A percentile compares a stretch with the other conserved stretches of the same genome.
Conservation (phyloP, 2,113 vertebrate species). For the Macroglossus sobrinus region DNA sequence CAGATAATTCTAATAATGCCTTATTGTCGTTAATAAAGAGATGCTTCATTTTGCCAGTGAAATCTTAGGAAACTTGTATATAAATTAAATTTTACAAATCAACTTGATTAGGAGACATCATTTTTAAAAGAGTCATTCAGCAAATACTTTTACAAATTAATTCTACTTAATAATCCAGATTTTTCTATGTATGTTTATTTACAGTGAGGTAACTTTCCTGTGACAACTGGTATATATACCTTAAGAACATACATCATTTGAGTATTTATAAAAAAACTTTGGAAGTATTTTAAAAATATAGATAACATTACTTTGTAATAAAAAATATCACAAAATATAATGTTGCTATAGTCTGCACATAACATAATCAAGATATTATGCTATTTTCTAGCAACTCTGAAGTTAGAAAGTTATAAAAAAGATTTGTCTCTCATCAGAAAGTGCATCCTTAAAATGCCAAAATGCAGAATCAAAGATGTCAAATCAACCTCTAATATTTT, state of each 20-base stretch:
- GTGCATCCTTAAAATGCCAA: not conserved
- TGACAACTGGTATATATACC: not conserved
- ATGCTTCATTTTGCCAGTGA: not conserved
- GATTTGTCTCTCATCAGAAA: not conserved
- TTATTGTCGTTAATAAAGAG: not conserved
- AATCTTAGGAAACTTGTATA: not conserved
- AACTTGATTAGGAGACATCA: not conserved
- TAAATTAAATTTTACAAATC: slow-evolving; percentile 14
- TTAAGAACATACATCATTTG: not conserved
- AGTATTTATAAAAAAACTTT: not conserved
- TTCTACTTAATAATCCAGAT: not conserved
- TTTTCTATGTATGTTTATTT: not conserved
- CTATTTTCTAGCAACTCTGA: not conserved
- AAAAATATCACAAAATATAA: not conserved
- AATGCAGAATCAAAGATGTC: not conserved
- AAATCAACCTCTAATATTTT: not conserved
- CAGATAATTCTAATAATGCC: not conserved
- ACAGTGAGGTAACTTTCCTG: not conserved
- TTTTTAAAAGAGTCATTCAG: not conserved
- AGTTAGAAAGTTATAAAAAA: not conserved
- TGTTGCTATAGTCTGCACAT: not conserved
- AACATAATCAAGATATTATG: not conserved
- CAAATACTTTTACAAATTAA: not conserved
- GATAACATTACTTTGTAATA: not conserved
- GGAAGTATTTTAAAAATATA: not conserved